Evolutionary conservation across 2,888 invertebrate species (phyloP), one percentile per base, ranked within the genome.

Genomic region (Netelia virgata): DNA sequence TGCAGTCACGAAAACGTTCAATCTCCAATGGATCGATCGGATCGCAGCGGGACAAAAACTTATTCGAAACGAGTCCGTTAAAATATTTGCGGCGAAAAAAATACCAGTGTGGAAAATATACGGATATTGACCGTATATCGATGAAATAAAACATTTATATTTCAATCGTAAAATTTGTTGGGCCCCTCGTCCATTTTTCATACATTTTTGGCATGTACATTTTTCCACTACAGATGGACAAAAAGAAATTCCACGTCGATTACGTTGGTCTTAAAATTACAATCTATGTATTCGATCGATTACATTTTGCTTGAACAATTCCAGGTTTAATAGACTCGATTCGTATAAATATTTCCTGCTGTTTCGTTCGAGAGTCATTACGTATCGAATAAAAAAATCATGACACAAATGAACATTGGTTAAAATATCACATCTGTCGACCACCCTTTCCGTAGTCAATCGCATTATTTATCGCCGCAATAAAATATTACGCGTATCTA

Each of bases 21-120:
- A 84, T 84, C 72, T 36, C 80, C 75, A n/a, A 28, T 43, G 55
- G 61, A 66, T 73, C 80, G 80, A 63, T 81, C 61, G 55, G 9
- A 73, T 63, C 64, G 68, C 18, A 77, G 8, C 18, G 36, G 28
- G 57, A 28, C 43, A 59, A 77, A 77, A 68, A 77, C 6, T 11
- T 23, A 20, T 43, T 76, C 47, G 23, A 68, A 68, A 47, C 61
- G 76, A 47, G 23, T 23, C 61, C 1, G n/a, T 57, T 18, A 18
- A 57, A 57, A 16, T 18, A 18, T 18, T 72, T 41, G 8, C 14
- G 11, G 10, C 47, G 47, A 47, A 14, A 14, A 11, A 47, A 14
- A 47, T 11, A 36, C 36, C 36, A 36, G 36, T 36, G 36, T 6
- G 36, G 36, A 36, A 36, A 36, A 36, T 36, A 6, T 36, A 36